These are phyloP conservation scores for Medauroidea extradentata DNA, from an alignment of 1,140 invertebrate genomes.

Conservation along the genomic window DNA sequence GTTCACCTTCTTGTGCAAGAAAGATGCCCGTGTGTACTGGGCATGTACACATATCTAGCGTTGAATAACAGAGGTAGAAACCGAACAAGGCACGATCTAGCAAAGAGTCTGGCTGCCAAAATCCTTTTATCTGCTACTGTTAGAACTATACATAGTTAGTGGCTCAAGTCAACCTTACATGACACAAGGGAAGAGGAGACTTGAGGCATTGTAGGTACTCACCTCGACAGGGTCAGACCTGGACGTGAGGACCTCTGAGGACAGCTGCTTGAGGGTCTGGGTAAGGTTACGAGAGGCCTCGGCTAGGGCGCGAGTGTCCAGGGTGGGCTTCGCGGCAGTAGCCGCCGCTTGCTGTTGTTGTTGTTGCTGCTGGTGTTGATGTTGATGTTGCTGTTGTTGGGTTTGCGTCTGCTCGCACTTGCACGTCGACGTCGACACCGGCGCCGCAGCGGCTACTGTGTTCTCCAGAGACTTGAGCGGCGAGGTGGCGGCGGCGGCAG, in stretches of 20 bases:
- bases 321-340: conserved; percentile 39
- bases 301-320: conserved; percentile 72
- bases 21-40: no score
- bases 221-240: conserved; percentile 44
- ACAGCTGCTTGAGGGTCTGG: conserved; percentile 84
- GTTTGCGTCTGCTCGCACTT: no score
- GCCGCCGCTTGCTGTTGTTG: conserved; percentile 10
- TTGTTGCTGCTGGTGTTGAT: not conserved
- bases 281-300: conserved; percentile 88
- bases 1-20: no score
- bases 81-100: no score
- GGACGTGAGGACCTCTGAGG: conserved; percentile 76
- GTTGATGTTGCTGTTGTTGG: not conserved
- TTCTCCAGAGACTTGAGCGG: conserved; percentile 14
- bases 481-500: conserved; percentile 11
- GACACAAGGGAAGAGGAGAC: no score
- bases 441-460: not conserved
- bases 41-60: no score
- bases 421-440: no score
- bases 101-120: no score
- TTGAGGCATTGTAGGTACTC: not conserved
- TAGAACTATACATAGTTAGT: no score
- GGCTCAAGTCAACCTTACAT: no score
- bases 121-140: no score
- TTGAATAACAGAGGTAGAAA: no score